Evolutionary conservation across 30 jellyfish, hydroid and myxozoan species (phyloP), one percentile per base, ranked within the genome.

Genomic region (Aurelia aurita): DNA sequence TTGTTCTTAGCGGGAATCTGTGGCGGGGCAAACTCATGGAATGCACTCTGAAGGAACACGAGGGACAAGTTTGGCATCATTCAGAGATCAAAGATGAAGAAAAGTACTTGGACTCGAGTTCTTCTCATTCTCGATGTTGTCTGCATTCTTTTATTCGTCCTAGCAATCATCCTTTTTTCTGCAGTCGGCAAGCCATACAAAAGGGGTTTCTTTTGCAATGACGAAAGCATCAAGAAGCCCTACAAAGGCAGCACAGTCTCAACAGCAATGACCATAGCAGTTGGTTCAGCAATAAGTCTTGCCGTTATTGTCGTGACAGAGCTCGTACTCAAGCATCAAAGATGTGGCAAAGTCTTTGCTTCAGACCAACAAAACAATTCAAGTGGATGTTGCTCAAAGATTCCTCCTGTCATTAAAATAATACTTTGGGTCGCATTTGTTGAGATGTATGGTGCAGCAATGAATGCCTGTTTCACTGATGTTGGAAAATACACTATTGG

Each of bases 401-500:
- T 70, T 20, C 87, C 88, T 58, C 53, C 69, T 35, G 85, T 49
- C 49, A 55, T 86, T 12, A 44, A 23, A 65, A 32, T 75, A 21
- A 86, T 86, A 3, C 15, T 54, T 25, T 70, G 89, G 76, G 75
- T 78, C 39, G 32, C 85, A 20, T 71, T 57, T 44, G 86, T 71
- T 18, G 72, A 53, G 45, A 25, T 84, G 22, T 91, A 45, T 70
- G 97, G 97, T 44, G 96, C 96, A 19, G 96, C 89, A 14, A 28
- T 92, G 72, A 92, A 76, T 35, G 49, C 74, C 54, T 80, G 87
- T 35, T 16, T 80, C 26, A 92, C 98, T 13, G 98, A 92, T 75
- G 89, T 92, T 87, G 96, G 96, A 23, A 92, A 92, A 58, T 92
- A 92, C 82, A 43, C 86, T 28, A 84, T 92, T 26, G 98, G 98